Conservation (phyloP, 2,113 vertebrate genomes). For the Albula goreensis region DNA sequence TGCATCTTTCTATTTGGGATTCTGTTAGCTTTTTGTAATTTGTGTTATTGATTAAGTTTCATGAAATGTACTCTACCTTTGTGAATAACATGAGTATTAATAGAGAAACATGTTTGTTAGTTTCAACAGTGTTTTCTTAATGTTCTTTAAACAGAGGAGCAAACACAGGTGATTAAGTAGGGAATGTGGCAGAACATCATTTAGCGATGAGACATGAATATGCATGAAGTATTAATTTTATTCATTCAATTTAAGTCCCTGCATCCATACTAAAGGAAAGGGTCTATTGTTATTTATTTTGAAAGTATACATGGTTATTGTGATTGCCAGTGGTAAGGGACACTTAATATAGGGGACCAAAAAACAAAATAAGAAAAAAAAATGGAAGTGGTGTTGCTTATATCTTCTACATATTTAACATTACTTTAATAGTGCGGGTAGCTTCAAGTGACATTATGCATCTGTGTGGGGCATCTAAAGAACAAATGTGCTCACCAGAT, state of each 20-base stretch:
- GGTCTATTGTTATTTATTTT: conserved; percentile 61
- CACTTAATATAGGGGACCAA: not conserved
- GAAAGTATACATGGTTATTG: conserved; percentile 57
- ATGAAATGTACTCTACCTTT: too few relatives aligned
- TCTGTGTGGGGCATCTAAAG: not conserved
- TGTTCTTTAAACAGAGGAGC: not conserved
- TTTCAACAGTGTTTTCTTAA: not conserved
- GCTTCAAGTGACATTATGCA: not conserved
- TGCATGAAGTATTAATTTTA: conserved; percentile 52
- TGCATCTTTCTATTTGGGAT: not conserved
- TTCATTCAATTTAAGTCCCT: conserved; percentile 58
- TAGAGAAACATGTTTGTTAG: too few relatives aligned
- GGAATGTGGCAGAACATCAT: conserved; percentile 53
- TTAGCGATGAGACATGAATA: conserved; percentile 57
- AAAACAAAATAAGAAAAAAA: too few relatives aligned
- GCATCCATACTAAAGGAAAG: conserved; percentile 58
- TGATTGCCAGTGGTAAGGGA: not conserved
- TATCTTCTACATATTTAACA: not conserved
- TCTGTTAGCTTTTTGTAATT: not conserved
- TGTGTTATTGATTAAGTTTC: not conserved
- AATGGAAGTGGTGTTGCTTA: not conserved
- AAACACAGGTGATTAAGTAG: conserved; percentile 16
- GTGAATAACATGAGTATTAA: too few relatives aligned
- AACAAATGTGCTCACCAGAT: not conserved
- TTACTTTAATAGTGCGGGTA: not conserved